Conservation (phyloP, 2,113 vertebrate species). For the Alexandromys fortis region DNA sequence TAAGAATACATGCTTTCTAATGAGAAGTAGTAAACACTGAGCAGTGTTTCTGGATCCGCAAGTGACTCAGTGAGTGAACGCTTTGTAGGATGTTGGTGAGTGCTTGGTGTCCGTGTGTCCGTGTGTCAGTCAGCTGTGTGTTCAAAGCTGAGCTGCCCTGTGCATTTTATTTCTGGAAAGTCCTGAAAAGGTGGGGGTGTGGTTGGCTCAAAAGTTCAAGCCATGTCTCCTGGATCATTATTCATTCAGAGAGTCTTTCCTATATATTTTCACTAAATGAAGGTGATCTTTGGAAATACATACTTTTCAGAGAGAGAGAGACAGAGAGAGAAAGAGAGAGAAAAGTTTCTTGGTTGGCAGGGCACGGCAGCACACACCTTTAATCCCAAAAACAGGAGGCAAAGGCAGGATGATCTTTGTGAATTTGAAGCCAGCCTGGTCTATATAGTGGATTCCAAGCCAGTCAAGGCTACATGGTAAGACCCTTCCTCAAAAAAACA, state of each 20-base stretch:
- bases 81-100: not conserved
- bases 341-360: not conserved
- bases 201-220: not conserved
- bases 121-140: not conserved
- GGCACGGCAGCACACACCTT: not conserved
- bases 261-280: not conserved
- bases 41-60: not conserved
- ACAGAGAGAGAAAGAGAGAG: not conserved
- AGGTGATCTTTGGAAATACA: slow-evolving; percentile 1
- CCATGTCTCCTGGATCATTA: not conserved
- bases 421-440: not conserved
- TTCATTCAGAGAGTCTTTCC: not conserved
- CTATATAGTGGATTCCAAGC: not conserved
- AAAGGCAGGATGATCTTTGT: not conserved
- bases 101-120: no score
- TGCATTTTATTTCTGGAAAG: not conserved
- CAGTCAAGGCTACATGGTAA: not conserved
- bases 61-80: not conserved
- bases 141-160: not conserved
- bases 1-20: not conserved
- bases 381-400: not conserved
- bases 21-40: not conserved
- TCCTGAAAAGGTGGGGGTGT: not conserved
- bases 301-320: not conserved
- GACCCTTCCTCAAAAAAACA: not conserved